A percentile compares a stretch with the other conserved stretches of the same genome.
Evolutionary conservation across 2,888 invertebrate species (phyloP).

Genomic region (Aquatica leii): DNA sequence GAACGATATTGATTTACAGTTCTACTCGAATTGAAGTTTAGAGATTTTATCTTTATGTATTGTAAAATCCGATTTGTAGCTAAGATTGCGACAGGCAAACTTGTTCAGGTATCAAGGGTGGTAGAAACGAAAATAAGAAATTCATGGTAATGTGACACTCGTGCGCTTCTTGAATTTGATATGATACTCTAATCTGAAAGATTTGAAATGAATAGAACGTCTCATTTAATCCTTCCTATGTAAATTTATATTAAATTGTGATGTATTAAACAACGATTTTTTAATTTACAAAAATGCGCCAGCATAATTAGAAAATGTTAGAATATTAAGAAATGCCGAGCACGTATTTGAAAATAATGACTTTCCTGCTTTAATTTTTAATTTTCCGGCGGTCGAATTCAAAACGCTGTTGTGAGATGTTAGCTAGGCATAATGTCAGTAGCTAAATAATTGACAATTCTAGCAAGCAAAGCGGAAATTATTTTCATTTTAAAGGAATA

Average conservation of each 20-base stretch:
- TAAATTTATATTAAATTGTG: slow-evolving; percentile 11
- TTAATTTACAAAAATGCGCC: not conserved
- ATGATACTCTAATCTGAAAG: slow-evolving; percentile 23
- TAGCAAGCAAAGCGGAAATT: slow-evolving; percentile 23
- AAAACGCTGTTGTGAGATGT: slow-evolving; percentile 30
- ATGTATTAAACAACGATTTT: not conserved
- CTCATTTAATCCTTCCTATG: slow-evolving; percentile 15
- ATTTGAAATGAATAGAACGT: slow-evolving; percentile 26
- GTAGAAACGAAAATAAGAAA: slow-evolving; percentile 38
- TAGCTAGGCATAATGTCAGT: slow-evolving; percentile 27
- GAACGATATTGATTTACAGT: not conserved
- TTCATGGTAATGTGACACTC: slow-evolving; percentile 38
- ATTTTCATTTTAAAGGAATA: slow-evolving; percentile 25
- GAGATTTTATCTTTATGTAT: slow-evolving; percentile 24
- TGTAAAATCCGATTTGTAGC: slow-evolving; percentile 28
- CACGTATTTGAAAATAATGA: slow-evolving; percentile 21
- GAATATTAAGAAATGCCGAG: slow-evolving; percentile 12
- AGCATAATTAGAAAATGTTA: slow-evolving; percentile 10
- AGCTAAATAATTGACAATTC: slow-evolving; percentile 36
- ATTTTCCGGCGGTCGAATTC: slow-evolving; percentile 37
- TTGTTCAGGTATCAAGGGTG: slow-evolving; percentile 31
- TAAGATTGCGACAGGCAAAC: slow-evolving; percentile 27
- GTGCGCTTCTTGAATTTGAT: slow-evolving; percentile 28
- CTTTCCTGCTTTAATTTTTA: slow-evolving; percentile 36
- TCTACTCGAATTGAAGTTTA: slow-evolving; percentile 8